Percentiles rank a stretch among this genome's conserved stretches.
Evolutionary conservation across 2,797 vertebrate species (phyloP).

Genomic region (Sciaenops ocellatus): DNA sequence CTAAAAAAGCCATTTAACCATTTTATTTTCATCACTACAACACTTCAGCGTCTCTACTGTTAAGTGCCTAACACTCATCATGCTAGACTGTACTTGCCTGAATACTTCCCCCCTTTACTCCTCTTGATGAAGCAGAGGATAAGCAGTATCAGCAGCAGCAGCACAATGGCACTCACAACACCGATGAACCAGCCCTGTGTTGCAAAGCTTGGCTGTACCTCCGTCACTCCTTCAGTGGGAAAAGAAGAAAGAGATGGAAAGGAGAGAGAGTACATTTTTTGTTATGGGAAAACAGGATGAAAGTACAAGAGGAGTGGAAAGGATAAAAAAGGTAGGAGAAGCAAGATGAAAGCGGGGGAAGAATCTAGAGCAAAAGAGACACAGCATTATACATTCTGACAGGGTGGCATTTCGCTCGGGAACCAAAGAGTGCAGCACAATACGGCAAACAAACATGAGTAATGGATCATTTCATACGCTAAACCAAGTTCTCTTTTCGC

Average conservation of each 20-base stretch:
- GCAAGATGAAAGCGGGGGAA: slow-evolving; percentile 37
- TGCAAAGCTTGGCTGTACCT: slow-evolving; percentile 82
- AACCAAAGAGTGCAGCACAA: slow-evolving; percentile 52
- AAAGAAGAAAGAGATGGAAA: slow-evolving; percentile 1
- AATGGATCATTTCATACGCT: slow-evolving; percentile 71
- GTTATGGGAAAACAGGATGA: neutral
- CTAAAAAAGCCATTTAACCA: neutral
- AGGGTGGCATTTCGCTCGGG: slow-evolving; percentile 46
- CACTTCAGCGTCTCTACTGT: neutral
- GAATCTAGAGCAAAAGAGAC: slow-evolving; percentile 52
- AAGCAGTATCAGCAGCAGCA: slow-evolving; percentile 90
- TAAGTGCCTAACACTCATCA: slow-evolving; percentile 1
- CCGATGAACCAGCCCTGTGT: slow-evolving; percentile 94
- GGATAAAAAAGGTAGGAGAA: slow-evolving; percentile 6
- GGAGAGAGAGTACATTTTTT: slow-evolving; percentile 2
- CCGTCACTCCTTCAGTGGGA: slow-evolving; percentile 67
- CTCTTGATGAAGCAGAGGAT: slow-evolving; percentile 95
- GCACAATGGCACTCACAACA: slow-evolving; percentile 88
- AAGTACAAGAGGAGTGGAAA: slow-evolving; percentile 9
- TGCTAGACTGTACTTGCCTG: slow-evolving; percentile 78
- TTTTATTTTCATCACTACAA: neutral
- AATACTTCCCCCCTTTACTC: slow-evolving; percentile 96
- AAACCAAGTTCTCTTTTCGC: slow-evolving; percentile 64
- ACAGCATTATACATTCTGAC: slow-evolving; percentile 50
- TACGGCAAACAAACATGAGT: slow-evolving; percentile 67